These are phyloP conservation scores for Megathymus violae DNA, from an alignment of 1,140 invertebrate genomes.

Conservation along the genomic window DNA sequence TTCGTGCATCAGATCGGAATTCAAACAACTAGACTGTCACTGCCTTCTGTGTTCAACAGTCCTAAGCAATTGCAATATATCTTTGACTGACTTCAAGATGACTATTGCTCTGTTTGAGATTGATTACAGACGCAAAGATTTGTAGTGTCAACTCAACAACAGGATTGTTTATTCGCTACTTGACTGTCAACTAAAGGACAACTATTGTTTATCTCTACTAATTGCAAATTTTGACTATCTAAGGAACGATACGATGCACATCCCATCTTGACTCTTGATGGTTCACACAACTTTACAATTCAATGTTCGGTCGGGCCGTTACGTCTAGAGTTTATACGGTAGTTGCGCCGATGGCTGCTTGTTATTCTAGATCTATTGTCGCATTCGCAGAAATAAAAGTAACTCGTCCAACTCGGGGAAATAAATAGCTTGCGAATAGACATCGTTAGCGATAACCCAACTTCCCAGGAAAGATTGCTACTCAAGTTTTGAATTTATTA, in stretches of 20 bases:
- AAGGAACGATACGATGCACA: neutral
- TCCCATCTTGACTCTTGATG: neutral
- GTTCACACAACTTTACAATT: slow-evolving; percentile 25
- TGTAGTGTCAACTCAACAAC: too few relatives aligned
- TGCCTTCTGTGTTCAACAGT: too few relatives aligned
- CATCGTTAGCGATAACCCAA: neutral
- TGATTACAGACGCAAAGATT: too few relatives aligned
- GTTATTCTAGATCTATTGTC: slow-evolving; percentile 28
- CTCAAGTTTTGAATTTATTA: neutral
- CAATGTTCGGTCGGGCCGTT: slow-evolving; percentile 18
- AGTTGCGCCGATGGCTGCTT: slow-evolving; percentile 13
- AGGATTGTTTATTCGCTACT: too few relatives aligned
- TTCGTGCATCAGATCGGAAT: too few relatives aligned
- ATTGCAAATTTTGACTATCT: too few relatives aligned
- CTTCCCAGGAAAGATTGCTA: slow-evolving; percentile 5
- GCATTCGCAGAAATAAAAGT: slow-evolving; percentile 34
- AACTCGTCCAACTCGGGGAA: slow-evolving; percentile 22
- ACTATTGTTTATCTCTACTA: too few relatives aligned
- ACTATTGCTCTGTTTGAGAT: too few relatives aligned
- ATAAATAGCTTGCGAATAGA: slow-evolving; percentile 16
- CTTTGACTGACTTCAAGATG: too few relatives aligned
- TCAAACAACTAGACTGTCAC: too few relatives aligned
- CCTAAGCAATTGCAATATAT: too few relatives aligned
- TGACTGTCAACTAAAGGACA: too few relatives aligned
- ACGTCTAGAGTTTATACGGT: slow-evolving; percentile 30